Evolutionary conservation across 2,888 invertebrate genomes (phyloP).

Genomic region (Polylopha cassiicola): DNA sequence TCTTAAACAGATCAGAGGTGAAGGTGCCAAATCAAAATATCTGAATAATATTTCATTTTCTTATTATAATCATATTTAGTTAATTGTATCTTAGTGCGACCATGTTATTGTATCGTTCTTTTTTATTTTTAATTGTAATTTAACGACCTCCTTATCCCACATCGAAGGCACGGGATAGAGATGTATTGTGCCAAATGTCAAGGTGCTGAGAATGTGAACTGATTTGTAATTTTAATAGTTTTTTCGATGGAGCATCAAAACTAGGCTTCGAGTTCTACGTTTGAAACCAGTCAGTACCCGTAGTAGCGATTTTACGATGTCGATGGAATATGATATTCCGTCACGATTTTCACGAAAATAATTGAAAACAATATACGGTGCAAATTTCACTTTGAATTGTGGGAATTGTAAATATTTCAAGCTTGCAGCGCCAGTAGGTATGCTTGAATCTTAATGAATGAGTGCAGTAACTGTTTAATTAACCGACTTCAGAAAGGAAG

Average conservation of each 20-base stretch:
- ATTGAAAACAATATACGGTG: not conserved
- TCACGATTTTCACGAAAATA: constrained; percentile 20
- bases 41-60: constrained; percentile 7
- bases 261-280: constrained; percentile 4
- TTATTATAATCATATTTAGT: too few species aligned
- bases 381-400: constrained; percentile 10
- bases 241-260: constrained; percentile 13
- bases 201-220: constrained; percentile 27
- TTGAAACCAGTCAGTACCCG: constrained; percentile 16
- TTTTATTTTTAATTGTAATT: constrained; percentile 30
- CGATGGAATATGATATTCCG: constrained; percentile 14
- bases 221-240: constrained; percentile 16
- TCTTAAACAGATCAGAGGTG: constrained; percentile 13
- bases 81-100: constrained; percentile 9
- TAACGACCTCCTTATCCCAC: constrained; percentile 56
- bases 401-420: constrained; percentile 47
- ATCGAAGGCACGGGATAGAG: constrained; percentile 54
- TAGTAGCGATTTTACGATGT: constrained; percentile 10
- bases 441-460: constrained; percentile 26
- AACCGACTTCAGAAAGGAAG: too few species aligned
- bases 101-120: constrained; percentile 22
- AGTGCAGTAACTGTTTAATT: constrained; percentile 10
- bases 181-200: constrained; percentile 51
- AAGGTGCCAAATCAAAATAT: constrained; percentile 21
- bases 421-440: constrained; percentile 51